Conservation (phyloP, 2,797 vertebrate species). For the Gobio occitaniae region DNA sequence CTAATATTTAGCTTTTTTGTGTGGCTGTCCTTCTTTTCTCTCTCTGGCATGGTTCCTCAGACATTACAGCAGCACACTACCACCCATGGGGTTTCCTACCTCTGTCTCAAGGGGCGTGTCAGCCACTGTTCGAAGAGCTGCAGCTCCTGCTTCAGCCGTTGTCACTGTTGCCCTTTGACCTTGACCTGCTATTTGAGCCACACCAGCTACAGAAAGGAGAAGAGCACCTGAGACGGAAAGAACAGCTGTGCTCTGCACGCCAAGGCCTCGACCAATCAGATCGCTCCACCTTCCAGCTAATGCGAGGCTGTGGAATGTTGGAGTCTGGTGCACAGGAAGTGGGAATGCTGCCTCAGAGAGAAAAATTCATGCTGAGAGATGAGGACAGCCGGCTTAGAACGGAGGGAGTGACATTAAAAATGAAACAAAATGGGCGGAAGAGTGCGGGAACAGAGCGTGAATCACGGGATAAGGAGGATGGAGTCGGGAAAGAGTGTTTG, state of each 20-base stretch:
- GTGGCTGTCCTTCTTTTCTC: conserved; percentile 12
- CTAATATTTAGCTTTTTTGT: neutral
- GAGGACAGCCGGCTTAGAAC: conserved; percentile 53
- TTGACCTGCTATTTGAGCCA: conserved; percentile 93
- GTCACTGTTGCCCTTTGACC: conserved; percentile 93
- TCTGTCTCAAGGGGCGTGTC: conserved; percentile 87
- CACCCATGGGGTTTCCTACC: conserved; percentile 90
- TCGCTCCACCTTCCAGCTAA: conserved; percentile 93
- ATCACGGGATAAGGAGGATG: conserved; percentile 59
- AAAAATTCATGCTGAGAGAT: conserved; percentile 66
- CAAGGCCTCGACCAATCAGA: conserved; percentile 84
- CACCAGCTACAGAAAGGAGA: conserved; percentile 87
- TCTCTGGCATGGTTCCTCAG: conserved; percentile 67
- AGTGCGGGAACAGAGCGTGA: conserved; percentile 47
- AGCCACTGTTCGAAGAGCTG: conserved; percentile 90
- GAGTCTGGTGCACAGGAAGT: conserved; percentile 51
- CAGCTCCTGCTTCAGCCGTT: conserved; percentile 94
- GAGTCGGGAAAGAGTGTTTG: conserved; percentile 48
- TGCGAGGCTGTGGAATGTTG: conserved; percentile 78
- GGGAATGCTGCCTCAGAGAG: conserved; percentile 64
- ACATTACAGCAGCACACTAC: conserved; percentile 90
- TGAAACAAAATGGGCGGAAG: conserved; percentile 65
- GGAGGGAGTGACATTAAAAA: conserved; percentile 60
- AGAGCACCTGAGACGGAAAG: conserved; percentile 90
- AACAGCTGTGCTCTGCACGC: conserved; percentile 87